Conservation (phyloP, 2,113 vertebrate genomes). For the Coptodon bakossiorum region DNA sequence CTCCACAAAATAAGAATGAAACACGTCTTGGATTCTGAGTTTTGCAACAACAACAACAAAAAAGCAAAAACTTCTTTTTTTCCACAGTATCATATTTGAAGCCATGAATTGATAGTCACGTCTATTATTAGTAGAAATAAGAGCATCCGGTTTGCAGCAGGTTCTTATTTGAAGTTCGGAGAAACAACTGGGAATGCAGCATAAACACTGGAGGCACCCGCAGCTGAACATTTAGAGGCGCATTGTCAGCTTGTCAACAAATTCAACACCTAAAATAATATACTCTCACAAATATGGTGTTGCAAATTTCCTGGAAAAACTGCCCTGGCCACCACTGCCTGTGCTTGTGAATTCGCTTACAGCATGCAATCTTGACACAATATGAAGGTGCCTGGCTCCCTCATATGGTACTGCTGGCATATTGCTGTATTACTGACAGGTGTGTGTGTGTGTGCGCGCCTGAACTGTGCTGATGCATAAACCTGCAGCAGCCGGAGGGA, state of each 20-base stretch:
- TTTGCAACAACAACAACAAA: not conserved
- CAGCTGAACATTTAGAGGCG: conserved; percentile 1
- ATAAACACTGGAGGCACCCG: not conserved
- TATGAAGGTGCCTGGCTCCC: conserved; percentile 11
- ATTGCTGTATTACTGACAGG: conserved; percentile 40
- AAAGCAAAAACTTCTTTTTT: not conserved
- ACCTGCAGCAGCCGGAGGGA: conserved; percentile 25
- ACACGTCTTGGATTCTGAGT: not conserved
- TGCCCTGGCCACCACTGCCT: not conserved
- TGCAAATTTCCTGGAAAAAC: conserved; percentile 27
- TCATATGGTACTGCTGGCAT: conserved; percentile 32
- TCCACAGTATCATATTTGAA: not conserved
- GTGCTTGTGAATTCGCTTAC: conserved; percentile 24
- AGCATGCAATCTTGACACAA: conserved; percentile 29
- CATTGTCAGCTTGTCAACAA: not conserved
- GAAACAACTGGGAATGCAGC: not conserved
- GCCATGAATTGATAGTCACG: not conserved
- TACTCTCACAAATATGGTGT: conserved; percentile 8
- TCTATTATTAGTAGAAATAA: conserved; percentile 16
- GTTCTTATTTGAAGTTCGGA: not conserved
- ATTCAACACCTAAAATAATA: conserved; percentile 1
- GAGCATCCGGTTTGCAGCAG: not conserved
- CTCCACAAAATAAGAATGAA: not conserved
- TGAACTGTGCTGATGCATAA: conserved; percentile 22
- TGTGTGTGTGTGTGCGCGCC: not conserved